phyloP scores from a whole-genome alignment of 53 echinoderm and acorn worm species.

The Actinopyga echinites region DNA sequence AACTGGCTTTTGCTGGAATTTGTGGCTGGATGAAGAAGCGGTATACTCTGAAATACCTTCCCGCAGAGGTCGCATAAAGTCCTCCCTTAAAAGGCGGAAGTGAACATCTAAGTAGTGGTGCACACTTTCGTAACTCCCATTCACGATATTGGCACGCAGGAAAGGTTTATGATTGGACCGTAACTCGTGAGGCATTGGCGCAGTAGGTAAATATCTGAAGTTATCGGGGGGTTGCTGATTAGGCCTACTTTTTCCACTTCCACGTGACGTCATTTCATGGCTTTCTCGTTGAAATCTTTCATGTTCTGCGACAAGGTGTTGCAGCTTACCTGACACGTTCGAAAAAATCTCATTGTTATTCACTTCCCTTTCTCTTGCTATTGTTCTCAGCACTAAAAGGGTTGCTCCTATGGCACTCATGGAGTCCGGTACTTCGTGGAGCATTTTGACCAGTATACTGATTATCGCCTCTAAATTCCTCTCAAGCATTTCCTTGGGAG shows the following conservation, averaged over 20 bases:
- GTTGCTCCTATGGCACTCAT: not conserved
- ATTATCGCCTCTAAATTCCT: not conserved
- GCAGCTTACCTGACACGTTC: not conserved
- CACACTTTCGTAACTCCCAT: conserved; percentile 53
- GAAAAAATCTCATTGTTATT: not conserved
- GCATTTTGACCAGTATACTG: not conserved
- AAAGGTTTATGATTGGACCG: conserved; percentile 10
- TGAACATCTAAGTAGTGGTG: conserved; percentile 68
- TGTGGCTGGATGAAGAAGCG: not conserved
- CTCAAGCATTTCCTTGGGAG: not conserved
- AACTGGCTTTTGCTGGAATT: conserved; percentile 34
- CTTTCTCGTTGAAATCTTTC: not conserved
- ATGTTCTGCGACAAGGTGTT: not conserved
- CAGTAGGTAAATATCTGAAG: conserved; percentile 39
- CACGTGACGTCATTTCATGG: not conserved
- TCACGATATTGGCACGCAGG: conserved; percentile 32
- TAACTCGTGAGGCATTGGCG: conserved; percentile 61
- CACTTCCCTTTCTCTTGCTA: not conserved
- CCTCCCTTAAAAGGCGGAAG: conserved; percentile 81
- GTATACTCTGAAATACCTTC: conserved; percentile 65
- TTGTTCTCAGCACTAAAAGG: not conserved
- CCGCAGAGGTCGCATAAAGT: conserved; percentile 80
- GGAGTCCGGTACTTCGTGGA: not conserved
- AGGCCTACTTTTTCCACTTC: no score
- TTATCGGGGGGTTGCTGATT: conserved; percentile 23